phyloP scores from a whole-genome alignment of 2,113 vertebrate genomes.

The Amblyornis subalaris region DNA sequence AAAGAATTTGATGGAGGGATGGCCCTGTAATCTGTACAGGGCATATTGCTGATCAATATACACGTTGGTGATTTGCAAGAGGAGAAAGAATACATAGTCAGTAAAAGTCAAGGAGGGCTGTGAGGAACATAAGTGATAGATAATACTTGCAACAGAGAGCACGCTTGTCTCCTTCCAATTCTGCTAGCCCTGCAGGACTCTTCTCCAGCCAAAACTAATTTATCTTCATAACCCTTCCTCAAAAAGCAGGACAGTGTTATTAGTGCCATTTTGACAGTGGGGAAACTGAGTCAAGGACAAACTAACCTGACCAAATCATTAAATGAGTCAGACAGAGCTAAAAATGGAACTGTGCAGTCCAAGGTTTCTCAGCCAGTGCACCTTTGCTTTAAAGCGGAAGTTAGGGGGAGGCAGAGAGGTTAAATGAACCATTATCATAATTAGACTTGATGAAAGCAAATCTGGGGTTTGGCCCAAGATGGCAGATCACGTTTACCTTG shows the following conservation, averaged over 20 bases:
- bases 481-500: constrained; percentile 54
- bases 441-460: constrained; percentile 59
- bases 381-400: constrained; percentile 27
- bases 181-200: constrained; percentile 57
- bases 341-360: constrained; percentile 52
- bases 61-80: not conserved
- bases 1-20: not conserved
- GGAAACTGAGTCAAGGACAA: constrained; percentile 67
- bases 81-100: not conserved
- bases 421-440: constrained; percentile 64
- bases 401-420: constrained; percentile 59
- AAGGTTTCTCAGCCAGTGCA: constrained; percentile 50
- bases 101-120: constrained; percentile 34
- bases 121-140: constrained; percentile 37
- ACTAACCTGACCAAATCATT: constrained; percentile 53
- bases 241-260: constrained; percentile 47
- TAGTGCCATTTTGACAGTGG: constrained; percentile 41
- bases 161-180: constrained; percentile 20
- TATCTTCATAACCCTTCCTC: constrained; percentile 53
- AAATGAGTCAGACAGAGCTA: constrained; percentile 53
- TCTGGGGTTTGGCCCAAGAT: constrained; percentile 57
- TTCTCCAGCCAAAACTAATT: constrained; percentile 48
- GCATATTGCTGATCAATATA: constrained; percentile 22
- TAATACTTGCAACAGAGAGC: constrained; percentile 32
- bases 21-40: not conserved